phyloP scores from a whole-genome alignment of 2,113 vertebrate genomes.

The Thryonomys swinderianus region DNA sequence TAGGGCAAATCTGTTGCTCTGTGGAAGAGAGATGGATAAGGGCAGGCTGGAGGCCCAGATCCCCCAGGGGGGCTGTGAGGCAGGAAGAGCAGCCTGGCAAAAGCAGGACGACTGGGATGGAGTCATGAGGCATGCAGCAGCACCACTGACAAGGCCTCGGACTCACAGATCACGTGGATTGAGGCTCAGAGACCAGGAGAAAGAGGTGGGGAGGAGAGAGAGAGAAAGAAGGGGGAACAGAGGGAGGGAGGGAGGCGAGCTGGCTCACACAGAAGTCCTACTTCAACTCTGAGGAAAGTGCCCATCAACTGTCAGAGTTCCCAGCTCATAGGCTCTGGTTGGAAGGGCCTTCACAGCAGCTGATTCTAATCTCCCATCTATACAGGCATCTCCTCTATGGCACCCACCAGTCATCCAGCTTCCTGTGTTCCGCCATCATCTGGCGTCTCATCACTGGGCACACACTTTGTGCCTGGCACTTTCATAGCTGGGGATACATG shows the following conservation, averaged over 20 bases:
- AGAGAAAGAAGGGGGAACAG: too few species aligned
- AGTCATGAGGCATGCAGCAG: neutral
- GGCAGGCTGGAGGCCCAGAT: neutral
- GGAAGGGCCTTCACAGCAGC: neutral
- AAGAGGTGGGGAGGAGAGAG: neutral
- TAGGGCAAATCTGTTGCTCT: neutral
- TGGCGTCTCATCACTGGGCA: neutral
- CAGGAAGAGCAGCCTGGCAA: neutral
- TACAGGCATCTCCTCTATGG: neutral
- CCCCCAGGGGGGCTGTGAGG: too few species aligned
- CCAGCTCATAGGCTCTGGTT: neutral
- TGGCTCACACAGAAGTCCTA: neutral
- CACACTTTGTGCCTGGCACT: rapidly evolving
- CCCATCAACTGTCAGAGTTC: neutral
- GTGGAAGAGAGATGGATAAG: too few species aligned
- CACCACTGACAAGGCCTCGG: neutral
- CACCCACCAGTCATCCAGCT: neutral
- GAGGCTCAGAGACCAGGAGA: neutral
- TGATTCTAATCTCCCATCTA: neutral
- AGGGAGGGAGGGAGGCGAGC: neutral
- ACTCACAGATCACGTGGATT: neutral
- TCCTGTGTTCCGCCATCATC: neutral
- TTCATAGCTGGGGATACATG: neutral
- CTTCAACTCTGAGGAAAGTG: neutral
- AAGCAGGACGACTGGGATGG: neutral